Conservation (phyloP, 2,797 vertebrate genomes). For the Pithecia hirsuta region DNA sequence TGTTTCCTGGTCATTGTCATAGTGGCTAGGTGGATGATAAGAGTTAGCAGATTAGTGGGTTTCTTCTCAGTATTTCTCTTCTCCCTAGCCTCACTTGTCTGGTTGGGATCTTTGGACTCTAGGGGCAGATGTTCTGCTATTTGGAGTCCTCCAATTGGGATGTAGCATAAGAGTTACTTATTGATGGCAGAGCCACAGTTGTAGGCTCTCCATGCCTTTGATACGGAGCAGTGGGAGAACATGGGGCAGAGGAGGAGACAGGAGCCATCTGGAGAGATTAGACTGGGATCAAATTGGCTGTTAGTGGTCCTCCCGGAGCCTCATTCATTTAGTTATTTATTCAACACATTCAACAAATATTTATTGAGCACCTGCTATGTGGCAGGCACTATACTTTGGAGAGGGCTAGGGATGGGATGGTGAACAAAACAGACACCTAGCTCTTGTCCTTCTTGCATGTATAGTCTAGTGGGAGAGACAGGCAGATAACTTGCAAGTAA, state of each 20-base stretch:
- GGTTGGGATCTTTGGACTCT: not conserved
- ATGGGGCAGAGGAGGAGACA: not conserved
- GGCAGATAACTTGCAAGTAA: not conserved
- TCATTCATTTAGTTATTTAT: not conserved
- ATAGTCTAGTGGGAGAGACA: not conserved
- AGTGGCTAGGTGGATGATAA: not conserved
- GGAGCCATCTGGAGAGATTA: too few relatives aligned
- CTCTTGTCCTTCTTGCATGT: not conserved
- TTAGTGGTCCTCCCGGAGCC: not conserved
- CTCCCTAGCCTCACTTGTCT: not conserved
- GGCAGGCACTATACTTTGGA: not conserved
- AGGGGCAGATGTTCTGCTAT: not conserved
- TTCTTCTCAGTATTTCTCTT: not conserved
- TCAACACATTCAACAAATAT: not conserved
- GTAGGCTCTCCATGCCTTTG: not conserved
- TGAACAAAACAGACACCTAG: not conserved
- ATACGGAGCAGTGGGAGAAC: rapidly evolving
- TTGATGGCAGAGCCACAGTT: not conserved
- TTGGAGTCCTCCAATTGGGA: not conserved
- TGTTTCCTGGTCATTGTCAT: not conserved
- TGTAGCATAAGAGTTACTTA: not conserved
- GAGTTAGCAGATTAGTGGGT: not conserved
- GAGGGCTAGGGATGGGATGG: not conserved
- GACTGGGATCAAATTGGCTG: not conserved
- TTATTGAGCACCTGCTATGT: not conserved